Evolutionary conservation across 2,888 invertebrate species (phyloP), one percentile per base, ranked within the genome.

Genomic region (Trachelus iudaicus): DNA sequence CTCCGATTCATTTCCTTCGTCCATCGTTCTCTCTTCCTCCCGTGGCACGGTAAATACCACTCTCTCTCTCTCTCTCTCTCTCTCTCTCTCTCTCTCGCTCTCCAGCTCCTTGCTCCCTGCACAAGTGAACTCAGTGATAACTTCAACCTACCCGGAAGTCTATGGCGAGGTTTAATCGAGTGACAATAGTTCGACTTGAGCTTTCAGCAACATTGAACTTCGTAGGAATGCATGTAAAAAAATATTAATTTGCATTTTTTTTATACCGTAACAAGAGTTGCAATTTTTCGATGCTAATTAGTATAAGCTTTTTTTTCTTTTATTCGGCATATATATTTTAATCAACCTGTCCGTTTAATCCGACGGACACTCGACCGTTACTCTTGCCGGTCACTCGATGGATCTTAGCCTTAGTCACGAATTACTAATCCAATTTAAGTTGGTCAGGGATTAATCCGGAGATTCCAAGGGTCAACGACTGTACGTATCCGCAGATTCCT

Each of bases 341-440:
- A 40, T 4, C 40, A 15, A 40, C 1, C 40, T 40, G 4, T 4
- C 15, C 40, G 4, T 1, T 40, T 4, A 40, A 15, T 15, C 40
- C 6, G 40, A 40, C 6, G 15, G 15, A 40, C 15, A 15, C 40
- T 40, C 15, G 40, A 40, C 40, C 15, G 40, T 6, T 40, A 40
- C 40, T 15, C 9, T 30, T 34, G 56, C 33, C 56, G 75, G 75
- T 75, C 75, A 78, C 78, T 71, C 69, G 73, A 78, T 75, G 74
- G 78, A 56, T 34, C 34, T 75, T 75, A 78, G 9, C 73, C 69
- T 71, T 75, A 69, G 75, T 68, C 75, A 75, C 35, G 71, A 71
- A 69, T 78, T 71, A 78, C 78, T 78, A 73, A 78, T 78, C 78
- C 75, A 75, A 78, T 78, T 75, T 78, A 78, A 78, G 71, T 78